These are phyloP conservation scores for Magallana angulata DNA, from an alignment of 1,140 invertebrate genomes.

Conservation along the genomic window DNA sequence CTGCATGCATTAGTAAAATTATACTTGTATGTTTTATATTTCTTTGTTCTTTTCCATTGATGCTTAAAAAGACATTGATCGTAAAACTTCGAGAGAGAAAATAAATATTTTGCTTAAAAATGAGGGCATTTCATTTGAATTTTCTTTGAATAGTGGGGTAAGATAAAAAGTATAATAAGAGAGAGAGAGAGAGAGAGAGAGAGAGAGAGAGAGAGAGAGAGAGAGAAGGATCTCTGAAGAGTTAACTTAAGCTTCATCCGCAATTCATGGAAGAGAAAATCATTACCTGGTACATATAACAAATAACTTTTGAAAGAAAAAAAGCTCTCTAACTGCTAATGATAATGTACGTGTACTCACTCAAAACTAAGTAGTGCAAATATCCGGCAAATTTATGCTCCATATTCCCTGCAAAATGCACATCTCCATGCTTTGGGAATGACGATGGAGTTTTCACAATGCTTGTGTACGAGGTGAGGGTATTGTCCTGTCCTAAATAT, in stretches of 20 bases:
- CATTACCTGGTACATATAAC: neutral
- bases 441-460: neutral
- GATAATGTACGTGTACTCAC: neutral
- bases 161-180: too few species aligned
- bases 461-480: neutral
- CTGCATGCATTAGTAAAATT: too few species aligned
- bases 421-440: neutral
- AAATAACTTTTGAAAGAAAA: neutral
- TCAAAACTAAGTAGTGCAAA: neutral
- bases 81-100: too few species aligned
- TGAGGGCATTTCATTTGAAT: too few species aligned
- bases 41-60: too few species aligned
- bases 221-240: neutral
- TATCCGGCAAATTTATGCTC: neutral
- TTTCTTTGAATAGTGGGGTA: too few species aligned
- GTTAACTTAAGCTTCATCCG: neutral
- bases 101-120: too few species aligned
- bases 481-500: neutral
- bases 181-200: too few species aligned
- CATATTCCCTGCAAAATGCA: neutral
- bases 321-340: neutral
- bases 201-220: too few species aligned
- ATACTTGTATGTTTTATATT: too few species aligned
- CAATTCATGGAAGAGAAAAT: neutral
- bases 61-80: too few species aligned